Base-by-base conservation (phyloP, 2,888 invertebrate genomes). In the Drosophila mulleri region DNA sequence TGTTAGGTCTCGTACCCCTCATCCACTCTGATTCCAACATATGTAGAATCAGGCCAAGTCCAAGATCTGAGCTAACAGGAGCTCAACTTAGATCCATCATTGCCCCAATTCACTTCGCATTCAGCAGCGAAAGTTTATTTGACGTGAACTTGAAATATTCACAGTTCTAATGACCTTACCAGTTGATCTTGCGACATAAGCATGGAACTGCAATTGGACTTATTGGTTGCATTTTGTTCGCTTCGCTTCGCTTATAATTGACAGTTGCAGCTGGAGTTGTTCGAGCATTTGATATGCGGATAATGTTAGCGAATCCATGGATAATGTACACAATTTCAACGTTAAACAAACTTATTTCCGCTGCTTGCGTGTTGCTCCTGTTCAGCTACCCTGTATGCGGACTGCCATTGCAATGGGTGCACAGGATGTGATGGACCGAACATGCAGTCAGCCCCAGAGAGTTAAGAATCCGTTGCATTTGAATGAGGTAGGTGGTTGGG, bases 301-400 rank as follows among this genome's bases (percentile, higher is more conserved):
- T 67, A 78, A 62, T 62, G 66, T 65, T 58, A 54, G 73, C 42
- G 65, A 72, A 68, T 72, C 62, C 65, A 69, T 57, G 59, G 75
- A 78, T 77, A 78, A 78, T 77, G 64, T 67, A 77, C 75, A 75
- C 70, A 64, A 67, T 81, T 80, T 69, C 50, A 66, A 65, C 65
- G 68, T 57, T 69, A 80, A 78, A 72, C 68, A 80, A 81, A 80
- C 78, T 68, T 78, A 75, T 78, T 81, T 80, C 81, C 79, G 78
- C 54, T 62, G 48, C 57, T 67, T 53, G 52, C 59, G 67, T 68
- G 62, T 29, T 60, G 50, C 23, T 65, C 29, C 39, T 23, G 35
- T 41, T 52, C 18, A 8, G 1, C 18, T 59, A 41, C 29, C 59
- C 59, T 29, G 20, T 12, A 18, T 2, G 3, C 2, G 16, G 16